Conservation (phyloP, 2,113 vertebrate genomes). For the Oncorhynchus keta region DNA sequence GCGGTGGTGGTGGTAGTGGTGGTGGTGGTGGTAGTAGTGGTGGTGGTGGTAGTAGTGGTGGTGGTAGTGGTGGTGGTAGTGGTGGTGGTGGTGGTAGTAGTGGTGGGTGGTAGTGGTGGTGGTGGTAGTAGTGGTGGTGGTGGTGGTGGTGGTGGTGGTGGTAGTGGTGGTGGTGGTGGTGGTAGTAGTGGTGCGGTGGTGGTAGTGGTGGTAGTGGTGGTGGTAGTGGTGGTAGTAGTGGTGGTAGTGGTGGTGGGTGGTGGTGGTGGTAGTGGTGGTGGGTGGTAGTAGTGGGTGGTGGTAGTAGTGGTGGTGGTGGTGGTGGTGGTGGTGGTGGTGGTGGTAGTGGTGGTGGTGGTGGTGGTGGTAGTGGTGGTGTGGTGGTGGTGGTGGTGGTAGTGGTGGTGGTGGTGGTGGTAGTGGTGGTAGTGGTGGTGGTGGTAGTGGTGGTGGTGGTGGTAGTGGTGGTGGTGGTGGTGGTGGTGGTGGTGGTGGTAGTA, state of each 20-base stretch:
- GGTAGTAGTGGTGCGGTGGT: rapidly evolving
- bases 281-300: rapidly evolving
- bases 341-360: no score
- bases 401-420: no score
- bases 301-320: rapidly evolving
- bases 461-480: rapidly evolving
- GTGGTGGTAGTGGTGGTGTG: rapidly evolving
- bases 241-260: rapidly evolving
- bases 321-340: no score
- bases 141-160: no score
- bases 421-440: no score
- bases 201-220: rapidly evolving
- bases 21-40: rapidly evolving
- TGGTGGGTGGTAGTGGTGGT: rapidly evolving
- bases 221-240: rapidly evolving
- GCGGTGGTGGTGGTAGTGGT: rapidly evolving
- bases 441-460: no score
- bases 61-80: rapidly evolving
- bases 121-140: rapidly evolving
- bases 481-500: no score
- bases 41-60: no score
- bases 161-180: no score
- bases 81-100: rapidly evolving
- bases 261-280: rapidly evolving
- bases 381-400: no score